phyloP scores from a whole-genome alignment of 2,888 invertebrate species.

The Saturnia japonica region DNA sequence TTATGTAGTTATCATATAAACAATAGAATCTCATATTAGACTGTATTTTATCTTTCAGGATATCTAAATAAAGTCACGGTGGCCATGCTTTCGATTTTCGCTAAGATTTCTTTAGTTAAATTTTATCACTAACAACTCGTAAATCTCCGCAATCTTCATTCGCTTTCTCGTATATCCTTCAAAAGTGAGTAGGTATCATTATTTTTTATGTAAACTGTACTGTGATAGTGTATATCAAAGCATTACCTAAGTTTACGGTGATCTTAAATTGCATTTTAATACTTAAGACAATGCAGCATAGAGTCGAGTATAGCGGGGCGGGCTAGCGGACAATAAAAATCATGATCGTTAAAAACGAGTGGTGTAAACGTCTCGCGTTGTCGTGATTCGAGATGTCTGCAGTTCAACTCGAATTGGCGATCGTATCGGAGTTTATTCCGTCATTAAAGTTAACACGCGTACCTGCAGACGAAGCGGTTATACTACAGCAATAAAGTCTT shows the following conservation, averaged over 20 bases:
- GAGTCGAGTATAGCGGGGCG: neutral
- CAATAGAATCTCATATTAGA: no score
- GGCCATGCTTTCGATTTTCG: neutral
- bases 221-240: neutral
- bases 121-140: neutral
- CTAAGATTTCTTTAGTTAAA: neutral
- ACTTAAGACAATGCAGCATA: neutral
- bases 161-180: neutral
- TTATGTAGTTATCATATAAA: no score
- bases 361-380: constrained; percentile 42
- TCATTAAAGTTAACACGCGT: constrained; percentile 6
- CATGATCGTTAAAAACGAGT: constrained; percentile 41
- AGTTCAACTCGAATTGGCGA: constrained; percentile 25
- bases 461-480: constrained; percentile 4
- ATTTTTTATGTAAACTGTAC: constrained; percentile 3
- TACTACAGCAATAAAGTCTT: neutral
- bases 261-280: neutral
- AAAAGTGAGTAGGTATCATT: neutral
- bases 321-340: constrained; percentile 4
- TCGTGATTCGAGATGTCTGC: constrained; percentile 39
- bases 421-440: constrained; percentile 23
- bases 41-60: no score
- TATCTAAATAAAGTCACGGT: no score
- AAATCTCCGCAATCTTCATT: neutral
- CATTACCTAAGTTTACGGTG: neutral